Base-by-base conservation (phyloP, 1,140 invertebrate genomes). In the Pseudomyrmex flavicornis region DNA sequence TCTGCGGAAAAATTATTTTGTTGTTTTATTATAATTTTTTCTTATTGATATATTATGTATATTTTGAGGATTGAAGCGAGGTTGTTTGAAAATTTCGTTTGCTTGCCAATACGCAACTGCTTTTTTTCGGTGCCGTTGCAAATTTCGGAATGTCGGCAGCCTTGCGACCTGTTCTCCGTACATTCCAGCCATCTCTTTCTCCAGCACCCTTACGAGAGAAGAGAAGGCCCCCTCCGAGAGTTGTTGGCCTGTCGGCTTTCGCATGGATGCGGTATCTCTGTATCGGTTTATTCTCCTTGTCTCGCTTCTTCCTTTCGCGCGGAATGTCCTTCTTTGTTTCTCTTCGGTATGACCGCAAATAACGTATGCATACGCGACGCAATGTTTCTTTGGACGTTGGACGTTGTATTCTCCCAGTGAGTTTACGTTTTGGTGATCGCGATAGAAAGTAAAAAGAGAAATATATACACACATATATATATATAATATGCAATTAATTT, bases 61-160 rank as follows among this genome's bases (percentile, higher is more conserved):
- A 77, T 68, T 22, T 77, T 17, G 13, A 22, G 13, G 17, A 77
- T 68, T 61, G 52, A 63, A 50, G 22, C 68, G 22, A 35, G 65
- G 13, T 46, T 13, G 52, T 54, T 70, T 3, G 13, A 50, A 70
- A 70, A 70, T 26, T 80, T 59, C 17, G 44, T 58, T 74, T 50
- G 86, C 65, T 44, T 44, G 73, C 59, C 82, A 59, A 76, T 72
- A 75, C 48, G 61, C 76, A 22, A 26, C 65, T 58, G 52, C 69
- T 80, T 80, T 82, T 72, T 26, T 59, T 22, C 46, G 74, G 65
- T 63, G 84, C 89, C 87, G 88, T 91, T 90, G 92, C 88, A 90
- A 93, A 92, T 93, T 93, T 92, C 73, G 91, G 92, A 93, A 93
- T 92, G 92, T 88, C 88, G 88, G 91, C 91, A 90, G 88, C 88